These are phyloP conservation scores for Siphamia tubifer DNA, from an alignment of 2,113 vertebrate species.

Conservation along the genomic window DNA sequence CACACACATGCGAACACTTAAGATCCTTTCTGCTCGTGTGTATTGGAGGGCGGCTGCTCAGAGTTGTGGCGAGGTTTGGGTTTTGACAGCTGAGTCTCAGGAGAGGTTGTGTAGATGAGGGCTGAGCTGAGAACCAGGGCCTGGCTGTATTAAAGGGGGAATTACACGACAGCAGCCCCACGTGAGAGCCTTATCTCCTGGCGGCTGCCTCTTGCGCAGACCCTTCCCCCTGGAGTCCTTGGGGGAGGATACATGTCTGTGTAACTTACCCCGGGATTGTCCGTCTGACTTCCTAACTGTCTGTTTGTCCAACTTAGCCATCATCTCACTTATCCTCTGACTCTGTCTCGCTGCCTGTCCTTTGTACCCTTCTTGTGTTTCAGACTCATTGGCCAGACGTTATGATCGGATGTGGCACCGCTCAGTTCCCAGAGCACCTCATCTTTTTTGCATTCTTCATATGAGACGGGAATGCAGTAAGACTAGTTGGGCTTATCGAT, in stretches of 20 bases:
- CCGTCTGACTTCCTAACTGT: conserved; percentile 37
- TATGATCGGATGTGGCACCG: no score
- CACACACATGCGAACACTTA: conserved; percentile 31
- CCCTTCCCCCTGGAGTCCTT: conserved; percentile 33
- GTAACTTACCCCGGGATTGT: conserved; percentile 43
- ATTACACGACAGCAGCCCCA: conserved; percentile 77
- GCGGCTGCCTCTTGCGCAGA: conserved; percentile 63
- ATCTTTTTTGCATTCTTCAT: no score
- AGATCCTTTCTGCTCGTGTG: conserved; percentile 48
- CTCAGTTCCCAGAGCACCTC: no score
- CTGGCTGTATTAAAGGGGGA: conserved; percentile 77
- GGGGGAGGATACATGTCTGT: conserved; percentile 56
- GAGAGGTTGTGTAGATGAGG: conserved; percentile 79
- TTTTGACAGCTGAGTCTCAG: conserved; percentile 77
- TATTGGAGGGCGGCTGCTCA: conserved; percentile 47
- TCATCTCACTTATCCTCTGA: neutral
- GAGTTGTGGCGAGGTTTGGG: conserved; percentile 65
- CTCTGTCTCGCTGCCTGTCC: neutral
- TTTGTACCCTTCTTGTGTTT: no score
- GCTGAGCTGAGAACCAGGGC: conserved; percentile 75
- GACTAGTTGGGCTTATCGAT: no score
- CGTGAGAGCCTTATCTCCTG: conserved; percentile 79
- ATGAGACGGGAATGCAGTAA: no score
- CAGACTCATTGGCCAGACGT: no score
- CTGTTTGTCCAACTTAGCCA: conserved; percentile 36